Evolutionary conservation across 2,113 vertebrate genomes (phyloP).

Genomic region (Pseudorhombus dupliciocellatus): DNA sequence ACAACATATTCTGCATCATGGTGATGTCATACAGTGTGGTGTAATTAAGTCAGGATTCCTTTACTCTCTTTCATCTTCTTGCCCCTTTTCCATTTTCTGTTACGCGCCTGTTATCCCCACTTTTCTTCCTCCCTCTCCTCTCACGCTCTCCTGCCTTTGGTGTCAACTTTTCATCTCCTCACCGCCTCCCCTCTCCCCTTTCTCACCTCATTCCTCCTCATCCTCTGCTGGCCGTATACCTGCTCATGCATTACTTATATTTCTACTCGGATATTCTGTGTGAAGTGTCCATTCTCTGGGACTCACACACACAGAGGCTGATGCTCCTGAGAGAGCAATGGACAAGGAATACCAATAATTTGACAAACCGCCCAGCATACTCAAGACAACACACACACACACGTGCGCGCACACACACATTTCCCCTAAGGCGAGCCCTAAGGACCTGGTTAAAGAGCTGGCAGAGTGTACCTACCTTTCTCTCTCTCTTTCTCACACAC

Average conservation of each 20-base stretch:
- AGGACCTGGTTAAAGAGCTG: constrained; percentile 53
- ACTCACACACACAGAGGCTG: background rate
- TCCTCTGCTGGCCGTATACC: constrained; percentile 18
- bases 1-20: too few species aligned
- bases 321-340: constrained; percentile 49
- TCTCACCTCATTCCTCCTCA: background rate
- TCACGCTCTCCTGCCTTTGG: background rate
- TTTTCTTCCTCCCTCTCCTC: background rate
- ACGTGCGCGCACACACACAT: background rate
- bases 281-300: constrained; percentile 50
- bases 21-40: too few species aligned
- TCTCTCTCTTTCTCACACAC: background rate
- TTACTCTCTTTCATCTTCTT: background rate
- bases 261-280: constrained; percentile 59
- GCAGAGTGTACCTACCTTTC: constrained; percentile 6
- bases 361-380: constrained; percentile 25
- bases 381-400: constrained; percentile 1
- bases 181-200: background rate
- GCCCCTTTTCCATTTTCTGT: background rate
- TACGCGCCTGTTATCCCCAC: background rate
- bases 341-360: constrained; percentile 47
- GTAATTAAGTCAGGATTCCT: too few species aligned
- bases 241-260: constrained; percentile 74
- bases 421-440: constrained; percentile 10
- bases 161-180: constrained; percentile 44